A percentile compares a stretch with the other conserved stretches of the same genome.
phyloP scores from a whole-genome alignment of 2,888 invertebrate genomes.

The Polydesmus complanatus region DNA sequence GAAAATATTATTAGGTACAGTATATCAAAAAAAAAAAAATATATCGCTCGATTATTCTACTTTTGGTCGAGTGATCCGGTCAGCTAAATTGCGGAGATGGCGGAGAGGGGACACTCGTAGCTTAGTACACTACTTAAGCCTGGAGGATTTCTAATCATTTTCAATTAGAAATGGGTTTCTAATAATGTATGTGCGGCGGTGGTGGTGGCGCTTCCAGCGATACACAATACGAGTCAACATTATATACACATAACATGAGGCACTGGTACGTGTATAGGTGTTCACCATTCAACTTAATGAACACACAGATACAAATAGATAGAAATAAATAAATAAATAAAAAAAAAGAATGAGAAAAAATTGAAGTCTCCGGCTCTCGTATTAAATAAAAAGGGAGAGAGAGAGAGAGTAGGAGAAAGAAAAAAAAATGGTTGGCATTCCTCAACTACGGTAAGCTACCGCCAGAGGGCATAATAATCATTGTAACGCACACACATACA shows the following conservation, averaged over 20 bases:
- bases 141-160: neutral
- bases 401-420: no score
- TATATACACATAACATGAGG: neutral
- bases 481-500: no score
- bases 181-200: neutral
- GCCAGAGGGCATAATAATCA: no score
- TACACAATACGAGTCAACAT: neutral
- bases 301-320: neutral
- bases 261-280: neutral
- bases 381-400: no score
- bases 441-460: no score
- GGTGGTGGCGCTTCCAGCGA: neutral
- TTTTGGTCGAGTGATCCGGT: no score
- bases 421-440: no score
- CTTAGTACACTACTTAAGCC: neutral
- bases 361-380: neutral
- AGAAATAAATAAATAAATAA: neutral
- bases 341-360: neutral
- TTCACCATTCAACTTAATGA: neutral
- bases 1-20: no score
- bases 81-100: no score
- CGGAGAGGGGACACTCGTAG: neutral
- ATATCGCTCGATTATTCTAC: no score
- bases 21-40: no score
- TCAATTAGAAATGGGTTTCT: neutral